Evolutionary conservation across 2,888 invertebrate genomes (phyloP).

Genomic region (Tholera decimalis): DNA sequence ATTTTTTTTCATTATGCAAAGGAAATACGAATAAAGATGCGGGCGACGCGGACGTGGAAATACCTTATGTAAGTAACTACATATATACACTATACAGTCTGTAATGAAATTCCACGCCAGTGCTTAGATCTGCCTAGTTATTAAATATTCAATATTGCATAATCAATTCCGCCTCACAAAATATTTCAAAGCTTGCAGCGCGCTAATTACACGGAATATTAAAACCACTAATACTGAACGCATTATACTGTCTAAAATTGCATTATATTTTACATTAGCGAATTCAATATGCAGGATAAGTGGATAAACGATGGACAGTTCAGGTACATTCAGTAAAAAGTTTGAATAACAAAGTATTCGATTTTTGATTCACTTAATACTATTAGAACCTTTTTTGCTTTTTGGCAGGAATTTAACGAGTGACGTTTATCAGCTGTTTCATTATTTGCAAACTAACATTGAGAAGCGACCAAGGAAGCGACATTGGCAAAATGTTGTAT

Average conservation of each 20-base stretch:
- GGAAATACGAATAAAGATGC: no score
- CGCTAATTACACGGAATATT: slow-evolving; percentile 40
- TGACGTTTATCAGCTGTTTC: no score
- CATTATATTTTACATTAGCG: slow-evolving; percentile 14
- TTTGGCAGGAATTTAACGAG: no score
- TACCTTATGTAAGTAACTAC: no score
- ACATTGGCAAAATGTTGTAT: no score
- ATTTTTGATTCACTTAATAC: background rate
- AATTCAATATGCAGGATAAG: slow-evolving; percentile 3
- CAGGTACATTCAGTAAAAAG: background rate
- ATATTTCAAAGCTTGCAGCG: slow-evolving; percentile 31
- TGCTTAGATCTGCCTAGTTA: slow-evolving; percentile 8
- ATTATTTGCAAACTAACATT: no score
- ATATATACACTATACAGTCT: no score
- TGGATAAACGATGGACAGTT: background rate
- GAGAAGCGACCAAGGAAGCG: no score
- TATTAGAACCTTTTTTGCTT: background rate
- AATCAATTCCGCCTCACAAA: slow-evolving; percentile 17
- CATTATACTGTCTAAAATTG: slow-evolving; percentile 22
- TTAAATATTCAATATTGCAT: slow-evolving; percentile 20
- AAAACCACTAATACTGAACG: slow-evolving; percentile 37
- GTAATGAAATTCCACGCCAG: slow-evolving; percentile 7
- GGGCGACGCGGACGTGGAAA: no score
- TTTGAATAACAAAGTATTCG: background rate
- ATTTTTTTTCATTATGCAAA: no score